Base-by-base conservation (phyloP, 2,797 vertebrate species). In the Myripristis jacobus region DNA sequence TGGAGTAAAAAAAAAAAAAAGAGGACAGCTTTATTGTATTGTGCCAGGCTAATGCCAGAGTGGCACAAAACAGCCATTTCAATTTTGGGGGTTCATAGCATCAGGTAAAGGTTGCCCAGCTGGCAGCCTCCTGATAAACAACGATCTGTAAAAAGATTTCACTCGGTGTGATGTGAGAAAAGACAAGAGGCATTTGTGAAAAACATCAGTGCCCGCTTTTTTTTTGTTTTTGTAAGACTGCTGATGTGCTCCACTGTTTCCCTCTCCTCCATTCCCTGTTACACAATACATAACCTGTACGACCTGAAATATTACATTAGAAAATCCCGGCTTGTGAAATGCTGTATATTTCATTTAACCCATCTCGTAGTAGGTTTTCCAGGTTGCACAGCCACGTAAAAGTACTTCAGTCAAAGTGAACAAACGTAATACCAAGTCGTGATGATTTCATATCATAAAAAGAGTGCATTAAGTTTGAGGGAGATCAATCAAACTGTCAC, bases 41-140 rank as follows among this genome's bases (percentile, higher is more conserved):
- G 78, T 51, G 51, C 51, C 50, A 53, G 63, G 70, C 60, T 58
- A 65, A 57, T 59, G 55, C 61, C 38, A 58, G 31, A 65, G 65
- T 71, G 71, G 76, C 63, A 73, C 47, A 75, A 78, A 79, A 69
- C 73, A 76, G 60, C 61, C 44, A 52, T 64, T 75, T 82, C 70
- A 81, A 67, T 82, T 82, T 62, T 9, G 64, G 52, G 2, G 16
- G 67, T 73, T 56, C 54, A 44, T 66, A 41, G 58, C 52, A 27
- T 55, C 52, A 70, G 63, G 50, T 62, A 68, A 56, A 71, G 77
- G 60, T 65, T 67, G 58, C 16, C 6, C 58, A 11, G 51, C 48
- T 51, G 21, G 48, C 44, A 8, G n/a, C 22, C 48, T 11, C 22
- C 12, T 10, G 21, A 13, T 12, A 24, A 22, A 24, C 22, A 24